Evolutionary conservation across 1,140 invertebrate genomes (phyloP).

Genomic region (Rhagoletis pomonella): DNA sequence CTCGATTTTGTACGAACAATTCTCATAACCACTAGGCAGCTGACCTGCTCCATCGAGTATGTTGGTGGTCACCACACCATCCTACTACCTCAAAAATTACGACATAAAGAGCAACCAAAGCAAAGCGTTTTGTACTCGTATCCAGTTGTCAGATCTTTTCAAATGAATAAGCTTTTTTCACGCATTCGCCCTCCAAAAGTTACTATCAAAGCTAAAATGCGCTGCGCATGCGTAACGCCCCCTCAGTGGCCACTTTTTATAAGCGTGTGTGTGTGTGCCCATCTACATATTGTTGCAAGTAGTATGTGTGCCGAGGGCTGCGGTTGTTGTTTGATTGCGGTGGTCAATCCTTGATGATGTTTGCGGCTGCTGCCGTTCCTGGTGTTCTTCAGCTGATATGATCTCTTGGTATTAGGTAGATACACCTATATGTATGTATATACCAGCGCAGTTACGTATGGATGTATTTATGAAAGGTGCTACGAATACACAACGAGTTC

Average conservation of each 20-base stretch:
- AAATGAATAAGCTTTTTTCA: constrained; percentile 50
- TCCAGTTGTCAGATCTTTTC: constrained; percentile 48
- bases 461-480: background rate
- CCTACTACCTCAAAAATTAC: background rate
- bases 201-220: background rate
- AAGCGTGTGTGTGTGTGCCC: background rate
- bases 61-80: constrained; percentile 1
- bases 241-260: constrained; percentile 15
- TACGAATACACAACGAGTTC: no score
- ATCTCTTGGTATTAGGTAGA: background rate
- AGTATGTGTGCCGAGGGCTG: background rate
- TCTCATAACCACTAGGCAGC: background rate
- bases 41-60: background rate
- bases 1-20: no score
- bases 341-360: constrained; percentile 40
- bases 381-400: background rate
- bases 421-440: background rate
- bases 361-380: constrained; percentile 34
- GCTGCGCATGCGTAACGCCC: constrained; percentile 49
- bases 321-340: background rate
- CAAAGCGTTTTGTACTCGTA: constrained; percentile 18
- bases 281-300: background rate
- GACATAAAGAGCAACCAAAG: constrained; percentile 36
- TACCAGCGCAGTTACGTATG: background rate
- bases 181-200: constrained; percentile 29